phyloP scores from a whole-genome alignment of 1,140 invertebrate genomes.

The Samia ricini region DNA sequence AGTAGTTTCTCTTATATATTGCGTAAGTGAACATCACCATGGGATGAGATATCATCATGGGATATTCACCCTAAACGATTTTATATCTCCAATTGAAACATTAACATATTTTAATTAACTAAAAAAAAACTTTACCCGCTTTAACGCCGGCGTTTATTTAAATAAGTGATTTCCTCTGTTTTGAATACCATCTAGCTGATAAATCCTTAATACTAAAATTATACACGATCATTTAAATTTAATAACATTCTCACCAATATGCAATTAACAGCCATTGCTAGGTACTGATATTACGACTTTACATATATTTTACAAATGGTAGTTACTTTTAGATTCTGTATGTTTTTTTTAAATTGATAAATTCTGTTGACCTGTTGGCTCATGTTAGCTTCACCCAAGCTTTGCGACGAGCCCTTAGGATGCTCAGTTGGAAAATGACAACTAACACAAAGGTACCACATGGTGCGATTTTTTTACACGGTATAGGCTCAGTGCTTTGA shows the following conservation, averaged over 20 bases:
- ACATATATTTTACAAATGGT: neutral
- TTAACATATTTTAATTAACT: neutral
- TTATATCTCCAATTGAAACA: neutral
- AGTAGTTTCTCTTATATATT: too few relatives aligned
- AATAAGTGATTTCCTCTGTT: neutral
- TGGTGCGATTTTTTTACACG: too few relatives aligned
- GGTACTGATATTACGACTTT: neutral
- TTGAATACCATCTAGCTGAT: neutral
- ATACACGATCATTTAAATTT: neutral
- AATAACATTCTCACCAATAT: neutral
- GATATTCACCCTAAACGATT: neutral
- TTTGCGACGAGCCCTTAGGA: too few relatives aligned
- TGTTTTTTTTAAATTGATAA: too few relatives aligned
- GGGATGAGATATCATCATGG: too few relatives aligned
- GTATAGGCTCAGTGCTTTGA: too few relatives aligned
- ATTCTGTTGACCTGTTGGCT: too few relatives aligned
- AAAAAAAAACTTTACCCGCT: neutral
- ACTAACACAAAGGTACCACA: too few relatives aligned
- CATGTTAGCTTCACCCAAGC: too few relatives aligned
- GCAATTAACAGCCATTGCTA: conserved; percentile 4
- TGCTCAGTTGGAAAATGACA: too few relatives aligned
- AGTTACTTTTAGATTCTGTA: too few relatives aligned
- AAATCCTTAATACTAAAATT: neutral
- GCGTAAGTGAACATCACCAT: too few relatives aligned
- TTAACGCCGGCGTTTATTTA: neutral